Evolutionary conservation across 2,888 invertebrate genomes (phyloP).

Genomic region (Emmelina monodactyla): DNA sequence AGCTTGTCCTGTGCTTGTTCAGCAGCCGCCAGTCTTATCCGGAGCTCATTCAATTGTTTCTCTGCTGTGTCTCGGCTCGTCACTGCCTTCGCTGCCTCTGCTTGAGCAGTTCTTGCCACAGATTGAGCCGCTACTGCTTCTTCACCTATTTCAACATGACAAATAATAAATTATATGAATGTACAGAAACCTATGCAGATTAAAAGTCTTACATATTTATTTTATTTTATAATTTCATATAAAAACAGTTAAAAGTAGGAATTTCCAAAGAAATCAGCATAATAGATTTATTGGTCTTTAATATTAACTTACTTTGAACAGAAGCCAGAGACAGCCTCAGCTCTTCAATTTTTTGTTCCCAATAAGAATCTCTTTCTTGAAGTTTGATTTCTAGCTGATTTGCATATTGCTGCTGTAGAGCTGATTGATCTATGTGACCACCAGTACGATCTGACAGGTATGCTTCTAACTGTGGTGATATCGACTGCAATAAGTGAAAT

Average conservation of each 20-base stretch:
- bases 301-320: conserved; percentile 74
- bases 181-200: no score
- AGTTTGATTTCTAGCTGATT: conserved; percentile 70
- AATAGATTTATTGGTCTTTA: neutral
- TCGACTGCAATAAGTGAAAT: conserved; percentile 49
- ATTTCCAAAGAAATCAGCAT: no score
- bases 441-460: conserved; percentile 50
- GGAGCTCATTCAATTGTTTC: conserved; percentile 32
- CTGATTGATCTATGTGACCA: conserved; percentile 40
- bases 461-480: conserved; percentile 56
- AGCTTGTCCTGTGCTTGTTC: conserved; percentile 51
- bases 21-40: conserved; percentile 36
- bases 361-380: conserved; percentile 61
- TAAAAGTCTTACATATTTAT: no score
- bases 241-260: no score
- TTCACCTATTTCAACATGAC: no score
- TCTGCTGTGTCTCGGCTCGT: conserved; percentile 34
- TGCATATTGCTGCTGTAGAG: conserved; percentile 65
- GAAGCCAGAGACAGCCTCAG: conserved; percentile 61
- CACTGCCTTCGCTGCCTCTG: conserved; percentile 40
- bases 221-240: no score
- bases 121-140: conserved; percentile 52
- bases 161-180: no score
- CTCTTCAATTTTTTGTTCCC: conserved; percentile 70
- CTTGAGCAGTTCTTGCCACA: conserved; percentile 49